Conservation (phyloP, 2,113 vertebrate genomes). For the Chamaea fasciata region DNA sequence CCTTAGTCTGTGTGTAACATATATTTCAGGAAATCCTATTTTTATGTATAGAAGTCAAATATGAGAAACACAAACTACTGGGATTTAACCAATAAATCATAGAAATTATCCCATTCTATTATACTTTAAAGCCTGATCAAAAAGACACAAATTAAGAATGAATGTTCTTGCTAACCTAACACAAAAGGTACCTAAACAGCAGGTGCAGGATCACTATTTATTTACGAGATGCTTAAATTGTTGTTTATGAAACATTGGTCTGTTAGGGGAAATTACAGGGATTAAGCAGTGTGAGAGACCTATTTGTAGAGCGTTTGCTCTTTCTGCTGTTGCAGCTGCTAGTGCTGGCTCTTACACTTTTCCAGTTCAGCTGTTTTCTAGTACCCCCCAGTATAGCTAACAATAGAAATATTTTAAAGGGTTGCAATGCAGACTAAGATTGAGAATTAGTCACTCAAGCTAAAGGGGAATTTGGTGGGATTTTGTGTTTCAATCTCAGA, state of each 20-base stretch:
- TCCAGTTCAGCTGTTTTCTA: neutral
- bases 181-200: neutral
- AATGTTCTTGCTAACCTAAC: neutral
- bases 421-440: neutral
- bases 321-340: neutral
- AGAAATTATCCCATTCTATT: neutral
- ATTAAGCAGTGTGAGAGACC: neutral
- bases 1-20: neutral
- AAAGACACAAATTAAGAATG: neutral
- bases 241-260: neutral
- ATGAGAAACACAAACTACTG: neutral
- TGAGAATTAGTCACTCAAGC: neutral
- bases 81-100: neutral
- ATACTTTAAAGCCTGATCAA: neutral
- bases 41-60: neutral
- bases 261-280: neutral
- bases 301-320: neutral
- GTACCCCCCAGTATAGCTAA: neutral
- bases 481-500: neutral
- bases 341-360: neutral
- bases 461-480: neutral
- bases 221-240: neutral
- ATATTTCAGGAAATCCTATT: neutral
- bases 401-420: neutral
- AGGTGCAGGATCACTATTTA: neutral